phyloP scores from a whole-genome alignment of 2,113 vertebrate species.

The Natator depressus region DNA sequence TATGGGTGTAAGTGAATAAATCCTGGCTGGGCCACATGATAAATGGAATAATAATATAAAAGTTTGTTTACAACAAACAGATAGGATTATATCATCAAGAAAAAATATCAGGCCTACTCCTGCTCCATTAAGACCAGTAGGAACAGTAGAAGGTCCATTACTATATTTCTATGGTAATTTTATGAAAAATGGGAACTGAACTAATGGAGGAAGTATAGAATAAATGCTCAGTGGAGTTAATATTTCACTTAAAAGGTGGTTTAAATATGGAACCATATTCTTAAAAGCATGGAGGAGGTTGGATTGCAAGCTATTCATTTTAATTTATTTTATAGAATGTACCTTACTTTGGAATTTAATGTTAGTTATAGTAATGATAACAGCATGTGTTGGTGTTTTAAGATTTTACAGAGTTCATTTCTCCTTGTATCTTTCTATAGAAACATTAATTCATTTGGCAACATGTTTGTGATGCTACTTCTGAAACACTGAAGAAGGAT shows the following conservation, averaged over 20 bases:
- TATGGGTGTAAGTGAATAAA: not conserved
- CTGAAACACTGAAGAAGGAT: constrained; percentile 66
- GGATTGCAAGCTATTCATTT: constrained; percentile 35
- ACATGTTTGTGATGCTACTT: constrained; percentile 59
- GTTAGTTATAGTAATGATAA: constrained; percentile 60
- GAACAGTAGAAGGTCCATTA: constrained; percentile 29
- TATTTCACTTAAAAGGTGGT: not conserved
- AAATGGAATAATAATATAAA: not conserved
- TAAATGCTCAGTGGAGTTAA: constrained; percentile 28
- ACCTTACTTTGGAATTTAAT: constrained; percentile 38
- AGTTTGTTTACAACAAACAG: not conserved
- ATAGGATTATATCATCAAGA: not conserved
- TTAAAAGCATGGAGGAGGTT: not conserved
- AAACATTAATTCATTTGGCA: constrained; percentile 69
- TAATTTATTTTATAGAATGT: not conserved
- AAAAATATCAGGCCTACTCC: not conserved
- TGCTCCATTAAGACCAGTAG: constrained; percentile 24
- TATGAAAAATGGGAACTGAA: constrained; percentile 21
- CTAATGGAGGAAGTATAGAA: constrained; percentile 25
- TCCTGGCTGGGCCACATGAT: not conserved
- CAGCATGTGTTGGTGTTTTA: constrained; percentile 30
- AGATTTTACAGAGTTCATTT: constrained; percentile 52
- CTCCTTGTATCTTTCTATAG: constrained; percentile 58
- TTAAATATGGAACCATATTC: not conserved
- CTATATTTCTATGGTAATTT: constrained; percentile 19